Evolutionary conservation across 1,140 invertebrate genomes (phyloP).

Genomic region (Ceratina calcarata): DNA sequence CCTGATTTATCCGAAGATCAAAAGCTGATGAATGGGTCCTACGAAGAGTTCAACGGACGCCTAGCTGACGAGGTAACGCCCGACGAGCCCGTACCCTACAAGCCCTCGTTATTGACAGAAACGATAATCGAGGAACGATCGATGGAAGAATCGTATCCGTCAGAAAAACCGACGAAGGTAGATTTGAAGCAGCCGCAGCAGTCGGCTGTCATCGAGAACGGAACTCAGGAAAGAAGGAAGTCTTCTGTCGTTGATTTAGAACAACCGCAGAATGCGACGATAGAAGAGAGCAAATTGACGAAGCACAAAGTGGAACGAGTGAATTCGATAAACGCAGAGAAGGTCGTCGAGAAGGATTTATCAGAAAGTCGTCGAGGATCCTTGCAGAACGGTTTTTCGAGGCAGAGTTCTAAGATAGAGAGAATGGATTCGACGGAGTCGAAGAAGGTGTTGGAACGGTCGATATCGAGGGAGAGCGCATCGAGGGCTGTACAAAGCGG

Average conservation of each 20-base stretch:
- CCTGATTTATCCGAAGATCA: slow-evolving; percentile 65
- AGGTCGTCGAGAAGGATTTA: slow-evolving; percentile 17
- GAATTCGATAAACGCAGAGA: slow-evolving; percentile 5
- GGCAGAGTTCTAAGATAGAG: slow-evolving; percentile 63
- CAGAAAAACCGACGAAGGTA: slow-evolving; percentile 34
- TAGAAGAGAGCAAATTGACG: slow-evolving; percentile 41
- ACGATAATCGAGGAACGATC: slow-evolving; percentile 81
- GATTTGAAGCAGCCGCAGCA: neutral
- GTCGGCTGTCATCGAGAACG: neutral
- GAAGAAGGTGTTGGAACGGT: slow-evolving; percentile 50
- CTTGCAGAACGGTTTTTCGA: slow-evolving; percentile 37
- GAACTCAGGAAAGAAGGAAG: slow-evolving; percentile 24
- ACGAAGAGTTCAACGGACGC: slow-evolving; percentile 62
- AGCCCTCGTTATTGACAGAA: slow-evolving; percentile 65
- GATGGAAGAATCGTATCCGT: slow-evolving; percentile 78
- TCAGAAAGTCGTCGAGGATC: slow-evolving; percentile 7
- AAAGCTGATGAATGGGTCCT: slow-evolving; percentile 62
- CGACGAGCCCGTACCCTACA: slow-evolving; percentile 63
- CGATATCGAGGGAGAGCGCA: slow-evolving; percentile 60
- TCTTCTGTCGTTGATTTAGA: slow-evolving; percentile 18
- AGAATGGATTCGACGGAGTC: slow-evolving; percentile 55
- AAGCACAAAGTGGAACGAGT: slow-evolving; percentile 20
- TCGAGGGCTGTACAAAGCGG: slow-evolving; percentile 57
- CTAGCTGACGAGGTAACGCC: slow-evolving; percentile 62
- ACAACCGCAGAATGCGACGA: slow-evolving; percentile 7